Evolutionary conservation across 2,797 vertebrate species (phyloP).

Genomic region (Peromyscus attwateri): DNA sequence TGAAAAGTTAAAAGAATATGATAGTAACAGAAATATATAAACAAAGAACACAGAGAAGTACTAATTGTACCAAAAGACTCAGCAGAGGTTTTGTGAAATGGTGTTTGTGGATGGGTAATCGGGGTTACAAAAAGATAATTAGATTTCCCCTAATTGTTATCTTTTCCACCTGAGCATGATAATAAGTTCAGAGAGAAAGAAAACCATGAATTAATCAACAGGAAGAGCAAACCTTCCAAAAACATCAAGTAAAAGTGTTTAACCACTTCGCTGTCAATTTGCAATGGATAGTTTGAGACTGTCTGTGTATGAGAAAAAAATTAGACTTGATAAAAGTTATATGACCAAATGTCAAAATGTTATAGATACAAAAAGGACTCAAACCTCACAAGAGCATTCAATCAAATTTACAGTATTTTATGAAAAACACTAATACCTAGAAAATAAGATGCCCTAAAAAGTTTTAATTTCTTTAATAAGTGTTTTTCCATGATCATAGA

Average conservation of each 20-base stretch:
- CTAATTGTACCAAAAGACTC: not conserved
- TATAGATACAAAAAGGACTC: not conserved
- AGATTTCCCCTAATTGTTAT: not conserved
- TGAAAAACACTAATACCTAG: not conserved
- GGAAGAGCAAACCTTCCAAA: not conserved
- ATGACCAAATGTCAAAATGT: not conserved
- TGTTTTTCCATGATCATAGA: not conserved
- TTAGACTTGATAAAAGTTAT: not conserved
- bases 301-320: not conserved
- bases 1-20: not conserved
- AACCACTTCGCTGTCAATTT: not conserved
- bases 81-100: rapidly evolving
- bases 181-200: not conserved
- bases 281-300: not conserved
- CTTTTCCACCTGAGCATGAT: too few relatives aligned
- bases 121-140: not conserved
- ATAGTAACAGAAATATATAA: not conserved
- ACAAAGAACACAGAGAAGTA: not conserved
- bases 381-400: not conserved
- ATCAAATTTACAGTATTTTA: not conserved
- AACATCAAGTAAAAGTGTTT: not conserved
- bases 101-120: not conserved
- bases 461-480: not conserved
- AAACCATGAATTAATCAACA: not conserved
- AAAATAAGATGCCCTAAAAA: not conserved